Base-by-base conservation (phyloP, 2,113 vertebrate genomes). In the Marmota flaviventris region DNA sequence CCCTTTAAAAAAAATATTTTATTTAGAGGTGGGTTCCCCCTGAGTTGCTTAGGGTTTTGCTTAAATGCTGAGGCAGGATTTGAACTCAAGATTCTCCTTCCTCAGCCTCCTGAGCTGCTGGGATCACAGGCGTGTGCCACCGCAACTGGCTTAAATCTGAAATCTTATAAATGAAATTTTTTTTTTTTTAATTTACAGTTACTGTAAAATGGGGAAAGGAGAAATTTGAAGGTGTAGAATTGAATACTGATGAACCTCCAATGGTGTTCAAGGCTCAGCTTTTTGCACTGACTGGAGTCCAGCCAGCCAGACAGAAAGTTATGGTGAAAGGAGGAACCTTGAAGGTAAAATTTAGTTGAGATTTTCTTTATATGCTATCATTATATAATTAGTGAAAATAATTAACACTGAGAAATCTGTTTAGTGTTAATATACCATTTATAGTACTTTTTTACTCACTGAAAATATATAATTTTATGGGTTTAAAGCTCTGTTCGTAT, bases 201-300 rank as follows among this genome's bases (percentile, higher is more conserved):
- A 99, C 99, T 63, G 99, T 99, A 98, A 99, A 99, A 98, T 99
- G 99, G 99, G 99, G 99, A 97, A 99, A 99, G 98, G 99, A 99
- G 99, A 99, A 99, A 98, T 99, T 99, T 12, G 99, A 99, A 97
- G 99, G 98, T 0, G 99, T 99, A 86, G 99, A 99, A 97, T 98
- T 99, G 97, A 99, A 99, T 98, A 99, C 99, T 0, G 99, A 99
- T 13, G 99, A 99, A 61, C 99, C 99, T 63, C 99, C 99, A 8
- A 99, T 99, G 99, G 99, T 99, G 56, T 99, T 99, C 99, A 99
- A 99, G 98, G 99, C 99, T 96, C 99, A 99, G 97, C 99, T 99
- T 45, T 99, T 99, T 95, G 99, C 99, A 78, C 97, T 99, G 97
- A 99, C 99, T 6, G 99, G 99, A 98, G 99, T 99, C 89, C 99